These are phyloP conservation scores for Plebejus anna DNA, from an alignment of 2,888 invertebrate genomes.

Conservation along the genomic window DNA sequence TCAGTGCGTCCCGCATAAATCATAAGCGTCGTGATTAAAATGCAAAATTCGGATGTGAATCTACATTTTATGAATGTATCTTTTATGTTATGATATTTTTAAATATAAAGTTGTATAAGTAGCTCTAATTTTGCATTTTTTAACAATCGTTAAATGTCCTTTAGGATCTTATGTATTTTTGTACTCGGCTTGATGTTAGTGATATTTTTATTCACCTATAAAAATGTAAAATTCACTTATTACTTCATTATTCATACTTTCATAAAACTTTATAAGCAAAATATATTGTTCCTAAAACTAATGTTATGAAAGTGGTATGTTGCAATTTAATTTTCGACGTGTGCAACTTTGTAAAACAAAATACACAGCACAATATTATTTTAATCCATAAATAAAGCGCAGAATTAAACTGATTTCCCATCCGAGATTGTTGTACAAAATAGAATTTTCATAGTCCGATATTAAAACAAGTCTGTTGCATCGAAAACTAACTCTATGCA, in stretches of 20 bases:
- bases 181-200: no score
- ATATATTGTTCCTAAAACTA: neutral
- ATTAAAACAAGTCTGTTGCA: conserved; percentile 39
- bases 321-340: neutral
- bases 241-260: neutral
- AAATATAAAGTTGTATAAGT: neutral
- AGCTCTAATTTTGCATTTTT: neutral
- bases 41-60: conserved; percentile 6
- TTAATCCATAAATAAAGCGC: conserved; percentile 13
- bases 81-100: neutral
- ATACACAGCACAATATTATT: conserved; percentile 16
- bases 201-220: no score
- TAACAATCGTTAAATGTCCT: neutral
- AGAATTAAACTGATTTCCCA: conserved; percentile 24
- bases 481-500: conserved; percentile 46
- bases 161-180: no score
- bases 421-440: conserved; percentile 31
- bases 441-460: conserved; percentile 32
- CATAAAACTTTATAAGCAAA: neutral
- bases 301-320: neutral
- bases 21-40: neutral
- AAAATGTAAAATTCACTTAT: no score
- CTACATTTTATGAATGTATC: neutral
- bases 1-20: conserved; percentile 1
- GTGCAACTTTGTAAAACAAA: neutral